Base-by-base conservation (phyloP, 2,113 vertebrate species). In the Amblyopsis rosae region DNA sequence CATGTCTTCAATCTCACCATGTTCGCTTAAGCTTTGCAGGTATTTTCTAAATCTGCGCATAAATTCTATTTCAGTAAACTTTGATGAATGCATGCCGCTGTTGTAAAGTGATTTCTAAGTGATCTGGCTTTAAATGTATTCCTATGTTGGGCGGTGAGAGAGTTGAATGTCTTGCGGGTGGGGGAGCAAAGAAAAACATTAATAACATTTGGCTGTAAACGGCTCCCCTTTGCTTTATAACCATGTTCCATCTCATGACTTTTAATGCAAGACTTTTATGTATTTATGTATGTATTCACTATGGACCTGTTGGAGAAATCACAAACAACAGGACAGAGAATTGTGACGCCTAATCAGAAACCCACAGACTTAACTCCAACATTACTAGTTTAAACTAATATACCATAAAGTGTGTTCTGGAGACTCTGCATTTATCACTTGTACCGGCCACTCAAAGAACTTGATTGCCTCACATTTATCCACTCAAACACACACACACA, bases 91-190 rank as follows among this genome's bases (percentile, higher is more conserved):
- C 53, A n/a, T 16, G 58, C 47, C 6, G 47, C 32, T 41, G 6
- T 4, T 62, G 65, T 13, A 12, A 68, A 63, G 51, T 4, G 35
- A 68, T 58, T 5, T 54, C n/a, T 9, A 51, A 51, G 47, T 45
- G 10, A 9, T 69, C 69, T 68, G 1, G 3, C 16, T 15, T 19
- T 9, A 67, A 35, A 70, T 66, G 4, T 76, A 61, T 66, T 66
- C 26, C 32, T 11, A 4, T 70, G 57, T 54, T 17, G 26, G 12
- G 45, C 45, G 62, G 35, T 11, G n/a, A 54, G 51, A n/a, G 59
- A 60, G 45, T 13, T 46, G 63, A 69, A 69, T 59, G 47, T 53
- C 54, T 63, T 41, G 35, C 5, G 35, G 26, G 35, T 46, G 10
- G 1, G 13, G 50, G 53, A 57, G 45, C 16, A 26, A 15, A 33